Base-by-base conservation (phyloP, 2,888 invertebrate species). In the Julus scandinavius region DNA sequence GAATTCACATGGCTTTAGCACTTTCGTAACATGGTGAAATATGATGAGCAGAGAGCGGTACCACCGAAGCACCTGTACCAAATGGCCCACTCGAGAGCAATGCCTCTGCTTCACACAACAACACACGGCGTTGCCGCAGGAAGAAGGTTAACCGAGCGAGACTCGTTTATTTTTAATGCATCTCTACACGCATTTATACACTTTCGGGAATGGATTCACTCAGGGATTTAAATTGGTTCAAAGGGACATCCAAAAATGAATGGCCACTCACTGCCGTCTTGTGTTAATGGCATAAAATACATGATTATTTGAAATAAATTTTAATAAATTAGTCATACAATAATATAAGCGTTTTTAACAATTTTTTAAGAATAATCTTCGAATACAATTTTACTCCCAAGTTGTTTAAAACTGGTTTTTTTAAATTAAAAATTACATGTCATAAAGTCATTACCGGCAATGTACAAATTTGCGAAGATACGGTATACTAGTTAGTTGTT, bases 191-290 rank as follows among this genome's bases (percentile, higher is more conserved):
- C 4, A 11, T 6, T 63, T 63, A 63, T 63, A 63, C 63, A 63
- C 63, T 63, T 63, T 63, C 63, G 63, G 63, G 63, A 2, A n/a
- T 63, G 20, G 20, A 63, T 63, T 63, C 63, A 63, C 63, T 63
- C 63, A 63, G 20, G 20, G 15, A 63, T 20, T 54, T 54, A 63
- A 63, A 63, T 63, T 63, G 63, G 63, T 63, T 63, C 63, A 63
- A 63, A 63, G 63, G 63, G 63, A 63, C 63, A 20, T 63, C 7
- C 63, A 6, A 5, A 63, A 63, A 63, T 63, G 5, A 20, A n/a
- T 5, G 20, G 20, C 63, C 20, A 63, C 50, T 50, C 50, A 13
- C 50, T 50, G 50, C 50, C 13, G 50, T 50, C 50, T 50, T 50
- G 29, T 29, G 29, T 29, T 29, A 29, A 29, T 29, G 29, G 29